Evolutionary conservation across 2,888 invertebrate species (phyloP).

Genomic region (Chromoteleia sp.): DNA sequence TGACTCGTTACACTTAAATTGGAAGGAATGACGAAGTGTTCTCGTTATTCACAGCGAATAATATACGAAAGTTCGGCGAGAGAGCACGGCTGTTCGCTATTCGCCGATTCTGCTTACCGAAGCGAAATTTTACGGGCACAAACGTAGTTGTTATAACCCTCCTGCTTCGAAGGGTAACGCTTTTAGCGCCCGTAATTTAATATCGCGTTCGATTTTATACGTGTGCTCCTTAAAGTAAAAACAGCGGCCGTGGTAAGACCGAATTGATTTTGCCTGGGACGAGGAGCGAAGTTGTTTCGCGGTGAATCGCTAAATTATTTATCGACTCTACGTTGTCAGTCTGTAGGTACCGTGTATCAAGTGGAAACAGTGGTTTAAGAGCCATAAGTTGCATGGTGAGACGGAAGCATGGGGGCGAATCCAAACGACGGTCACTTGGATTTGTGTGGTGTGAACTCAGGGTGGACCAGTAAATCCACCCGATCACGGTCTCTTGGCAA

Average conservation of each 20-base stretch:
- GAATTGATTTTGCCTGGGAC: slow-evolving; percentile 39
- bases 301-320: slow-evolving; percentile 50
- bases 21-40: slow-evolving; percentile 84
- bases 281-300: slow-evolving; percentile 6
- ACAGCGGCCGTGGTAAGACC: slow-evolving; percentile 8
- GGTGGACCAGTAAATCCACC: slow-evolving; percentile 84
- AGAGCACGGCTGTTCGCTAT: slow-evolving; percentile 49
- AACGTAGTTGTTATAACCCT: slow-evolving; percentile 61
- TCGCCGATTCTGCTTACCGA: slow-evolving; percentile 68
- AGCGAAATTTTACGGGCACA: slow-evolving; percentile 69
- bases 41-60: slow-evolving; percentile 84
- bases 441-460: slow-evolving; percentile 84
- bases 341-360: slow-evolving; percentile 39
- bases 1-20: slow-evolving; percentile 85
- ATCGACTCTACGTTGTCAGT: slow-evolving; percentile 31
- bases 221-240: slow-evolving; percentile 46
- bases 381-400: slow-evolving; percentile 80
- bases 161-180: slow-evolving; percentile 50
- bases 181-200: slow-evolving; percentile 64
- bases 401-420: slow-evolving; percentile 75
- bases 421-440: slow-evolving; percentile 83
- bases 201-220: slow-evolving; percentile 51
- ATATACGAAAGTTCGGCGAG: slow-evolving; percentile 78
- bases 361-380: slow-evolving; percentile 76
- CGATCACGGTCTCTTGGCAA: slow-evolving; percentile 83